Evolutionary conservation across 2,888 invertebrate genomes (phyloP).

Genomic region (Pyrochroa serraticornis): DNA sequence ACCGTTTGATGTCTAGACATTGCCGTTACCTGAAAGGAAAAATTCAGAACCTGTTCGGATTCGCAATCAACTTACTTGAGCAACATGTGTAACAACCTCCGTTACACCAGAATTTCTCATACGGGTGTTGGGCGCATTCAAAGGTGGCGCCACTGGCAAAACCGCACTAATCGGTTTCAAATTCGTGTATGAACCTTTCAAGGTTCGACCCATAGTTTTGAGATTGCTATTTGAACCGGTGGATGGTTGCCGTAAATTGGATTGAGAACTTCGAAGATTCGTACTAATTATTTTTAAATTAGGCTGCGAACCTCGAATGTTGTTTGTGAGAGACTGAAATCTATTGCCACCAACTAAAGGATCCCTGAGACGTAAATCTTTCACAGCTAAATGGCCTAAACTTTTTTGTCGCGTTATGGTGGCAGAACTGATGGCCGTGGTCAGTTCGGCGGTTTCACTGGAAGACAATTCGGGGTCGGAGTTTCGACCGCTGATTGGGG

Average conservation of each 20-base stretch:
- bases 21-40: neutral
- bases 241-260: neutral
- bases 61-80: neutral
- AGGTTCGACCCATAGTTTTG: slow-evolving; percentile 45
- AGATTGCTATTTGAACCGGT: slow-evolving; percentile 40
- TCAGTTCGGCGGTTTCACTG: slow-evolving; percentile 45
- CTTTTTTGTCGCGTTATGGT: slow-evolving; percentile 21
- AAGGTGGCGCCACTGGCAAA: slow-evolving; percentile 47
- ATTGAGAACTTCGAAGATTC: neutral
- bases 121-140: slow-evolving; percentile 28
- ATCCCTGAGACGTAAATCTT: neutral
- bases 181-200: slow-evolving; percentile 54
- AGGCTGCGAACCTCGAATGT: slow-evolving; percentile 24
- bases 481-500: slow-evolving; percentile 49
- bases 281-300: slow-evolving; percentile 13
- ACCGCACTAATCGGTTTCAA: slow-evolving; percentile 48
- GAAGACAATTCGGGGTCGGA: slow-evolving; percentile 54
- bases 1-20: neutral
- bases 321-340: slow-evolving; percentile 27
- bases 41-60: neutral
- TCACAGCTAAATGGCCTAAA: slow-evolving; percentile 2
- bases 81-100: neutral
- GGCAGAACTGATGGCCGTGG: slow-evolving; percentile 33
- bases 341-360: neutral
- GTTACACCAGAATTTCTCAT: slow-evolving; percentile 1